Evolutionary conservation across 1,140 invertebrate species (phyloP).

Genomic region (Holotrichia oblita): DNA sequence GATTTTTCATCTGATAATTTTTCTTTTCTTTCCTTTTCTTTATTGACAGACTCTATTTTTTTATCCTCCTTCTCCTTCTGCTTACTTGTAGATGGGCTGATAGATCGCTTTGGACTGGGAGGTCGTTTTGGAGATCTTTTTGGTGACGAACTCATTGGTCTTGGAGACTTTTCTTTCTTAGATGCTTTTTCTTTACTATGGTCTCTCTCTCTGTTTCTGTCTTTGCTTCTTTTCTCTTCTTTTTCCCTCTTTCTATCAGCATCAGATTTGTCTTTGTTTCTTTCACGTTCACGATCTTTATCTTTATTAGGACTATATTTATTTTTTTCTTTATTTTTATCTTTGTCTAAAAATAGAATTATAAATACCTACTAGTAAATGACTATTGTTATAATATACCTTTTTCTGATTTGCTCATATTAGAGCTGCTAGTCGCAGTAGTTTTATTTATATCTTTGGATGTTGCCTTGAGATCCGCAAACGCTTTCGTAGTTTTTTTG

Average conservation of each 20-base stretch:
- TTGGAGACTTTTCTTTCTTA: constrained; percentile 52
- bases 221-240: constrained; percentile 68
- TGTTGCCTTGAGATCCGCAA: constrained; percentile 68
- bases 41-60: constrained; percentile 62
- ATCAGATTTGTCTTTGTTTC: constrained; percentile 65
- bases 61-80: constrained; percentile 62
- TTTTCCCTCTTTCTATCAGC: constrained; percentile 71
- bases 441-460: constrained; percentile 52
- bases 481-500: constrained; percentile 73
- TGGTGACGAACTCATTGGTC: constrained; percentile 49
- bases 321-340: constrained; percentile 64
- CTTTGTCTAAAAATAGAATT: constrained; percentile 27
- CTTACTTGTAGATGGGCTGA: constrained; percentile 66
- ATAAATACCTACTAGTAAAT: not conserved
- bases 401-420: constrained; percentile 65
- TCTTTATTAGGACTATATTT: constrained; percentile 68
- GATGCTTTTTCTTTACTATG: constrained; percentile 65
- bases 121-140: constrained; percentile 61
- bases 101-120: constrained; percentile 66
- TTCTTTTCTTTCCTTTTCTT: constrained; percentile 52
- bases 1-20: constrained; percentile 39
- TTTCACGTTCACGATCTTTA: constrained; percentile 56
- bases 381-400: constrained; percentile 67
- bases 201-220: constrained; percentile 70
- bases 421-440: constrained; percentile 47